phyloP scores from a whole-genome alignment of 2,113 vertebrate species.

The Chlamydotis undulata region DNA sequence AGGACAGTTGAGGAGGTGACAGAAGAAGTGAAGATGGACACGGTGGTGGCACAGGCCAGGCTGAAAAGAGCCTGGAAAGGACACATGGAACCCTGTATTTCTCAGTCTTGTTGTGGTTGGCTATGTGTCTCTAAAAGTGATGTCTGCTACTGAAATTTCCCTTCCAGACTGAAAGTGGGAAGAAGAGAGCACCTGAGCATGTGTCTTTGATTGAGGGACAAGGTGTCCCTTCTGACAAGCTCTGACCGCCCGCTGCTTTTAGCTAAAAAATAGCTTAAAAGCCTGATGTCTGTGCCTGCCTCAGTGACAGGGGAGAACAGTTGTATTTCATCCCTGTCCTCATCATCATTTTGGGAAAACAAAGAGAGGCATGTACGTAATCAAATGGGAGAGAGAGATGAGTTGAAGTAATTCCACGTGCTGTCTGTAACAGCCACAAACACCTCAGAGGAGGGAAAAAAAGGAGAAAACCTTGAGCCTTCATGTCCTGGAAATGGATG shows the following conservation, averaged over 20 bases:
- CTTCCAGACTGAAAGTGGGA: background rate
- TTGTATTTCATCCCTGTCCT: background rate
- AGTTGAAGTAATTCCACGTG: background rate
- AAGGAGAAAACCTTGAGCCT: background rate
- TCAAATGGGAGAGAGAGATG: background rate
- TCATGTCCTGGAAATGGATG: background rate
- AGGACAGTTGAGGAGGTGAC: background rate
- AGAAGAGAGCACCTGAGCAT: background rate
- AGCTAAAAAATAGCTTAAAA: background rate
- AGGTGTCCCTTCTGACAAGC: background rate
- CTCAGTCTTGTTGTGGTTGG: background rate
- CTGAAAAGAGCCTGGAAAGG: background rate
- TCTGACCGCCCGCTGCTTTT: background rate
- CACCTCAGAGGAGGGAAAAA: background rate
- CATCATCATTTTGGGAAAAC: background rate
- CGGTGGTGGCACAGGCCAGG: background rate
- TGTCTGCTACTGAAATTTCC: background rate
- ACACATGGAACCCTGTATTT: fast-evolving
- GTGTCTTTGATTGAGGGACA: background rate
- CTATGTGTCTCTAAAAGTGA: background rate
- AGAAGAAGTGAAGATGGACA: background rate
- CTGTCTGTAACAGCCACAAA: background rate
- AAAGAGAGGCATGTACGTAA: background rate
- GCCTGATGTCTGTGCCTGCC: background rate
- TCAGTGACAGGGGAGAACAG: background rate